These are phyloP conservation scores for Chaetogeoica ovagalla DNA, from an alignment of 2,888 invertebrate genomes.

Conservation along the genomic window DNA sequence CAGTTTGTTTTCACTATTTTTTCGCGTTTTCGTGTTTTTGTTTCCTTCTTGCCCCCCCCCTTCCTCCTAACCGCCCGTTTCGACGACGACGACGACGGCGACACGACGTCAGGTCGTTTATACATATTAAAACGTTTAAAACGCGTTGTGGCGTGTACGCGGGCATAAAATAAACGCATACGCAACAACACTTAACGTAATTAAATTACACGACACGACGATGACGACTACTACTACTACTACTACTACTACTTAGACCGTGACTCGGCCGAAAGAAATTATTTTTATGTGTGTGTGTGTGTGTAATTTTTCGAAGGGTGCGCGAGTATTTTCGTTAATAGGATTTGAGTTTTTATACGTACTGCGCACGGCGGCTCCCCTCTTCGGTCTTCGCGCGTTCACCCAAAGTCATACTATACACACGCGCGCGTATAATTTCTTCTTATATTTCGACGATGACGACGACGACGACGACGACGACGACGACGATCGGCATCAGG, in stretches of 20 bases:
- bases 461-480: background rate
- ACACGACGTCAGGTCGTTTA: slow-evolving; percentile 42
- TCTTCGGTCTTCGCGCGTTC: background rate
- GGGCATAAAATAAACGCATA: background rate
- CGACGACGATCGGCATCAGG: background rate
- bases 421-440: no score
- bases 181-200: slow-evolving; percentile 43
- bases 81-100: slow-evolving; percentile 3
- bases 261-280: slow-evolving; percentile 47
- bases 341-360: slow-evolving; percentile 43
- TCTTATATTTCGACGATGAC: background rate
- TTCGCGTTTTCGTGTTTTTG: no score
- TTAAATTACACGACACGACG: slow-evolving; percentile 46
- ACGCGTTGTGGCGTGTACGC: slow-evolving; percentile 34
- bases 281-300: background rate
- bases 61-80: background rate
- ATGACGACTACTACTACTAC: background rate
- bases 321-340: slow-evolving; percentile 45
- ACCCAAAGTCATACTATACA: no score
- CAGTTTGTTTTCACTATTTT: slow-evolving; percentile 42
- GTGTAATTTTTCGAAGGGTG: slow-evolving; percentile 30
- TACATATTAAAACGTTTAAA: slow-evolving; percentile 52
- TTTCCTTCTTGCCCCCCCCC: background rate
- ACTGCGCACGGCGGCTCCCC: background rate
- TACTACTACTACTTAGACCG: slow-evolving; percentile 1